Conservation (phyloP, 1,140 invertebrate species). For the Andricus grossulariae region DNA sequence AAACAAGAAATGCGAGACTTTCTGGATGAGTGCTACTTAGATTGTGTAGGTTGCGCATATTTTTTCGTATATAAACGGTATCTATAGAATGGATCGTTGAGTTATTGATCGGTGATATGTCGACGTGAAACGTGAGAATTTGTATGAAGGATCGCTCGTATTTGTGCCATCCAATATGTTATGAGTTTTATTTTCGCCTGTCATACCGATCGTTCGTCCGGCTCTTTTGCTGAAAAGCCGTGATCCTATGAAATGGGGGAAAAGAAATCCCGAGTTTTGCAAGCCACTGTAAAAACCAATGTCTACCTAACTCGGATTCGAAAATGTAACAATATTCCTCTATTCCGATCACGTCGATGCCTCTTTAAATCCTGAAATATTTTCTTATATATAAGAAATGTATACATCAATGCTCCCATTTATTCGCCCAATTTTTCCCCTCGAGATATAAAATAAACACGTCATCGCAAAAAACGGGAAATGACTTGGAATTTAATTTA, state of each 20-base stretch:
- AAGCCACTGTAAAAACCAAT: slow-evolving; percentile 26
- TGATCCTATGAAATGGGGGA: slow-evolving; percentile 26
- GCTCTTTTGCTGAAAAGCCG: slow-evolving; percentile 39
- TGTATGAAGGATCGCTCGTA: slow-evolving; percentile 51
- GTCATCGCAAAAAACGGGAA: too few relatives aligned
- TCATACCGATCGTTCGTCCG: slow-evolving; percentile 37
- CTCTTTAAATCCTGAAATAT: background rate
- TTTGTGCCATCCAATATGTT: slow-evolving; percentile 49
- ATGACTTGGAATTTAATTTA: too few relatives aligned
- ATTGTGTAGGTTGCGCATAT: background rate
- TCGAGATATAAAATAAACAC: too few relatives aligned
- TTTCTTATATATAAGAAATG: background rate
- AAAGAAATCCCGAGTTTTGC: slow-evolving; percentile 3
- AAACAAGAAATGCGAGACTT: slow-evolving; percentile 5
- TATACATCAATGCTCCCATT: background rate
- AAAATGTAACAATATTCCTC: slow-evolving; percentile 1
- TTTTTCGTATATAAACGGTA: slow-evolving; percentile 33
- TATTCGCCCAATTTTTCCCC: too few relatives aligned
- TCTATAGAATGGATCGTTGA: slow-evolving; percentile 42
- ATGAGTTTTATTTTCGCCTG: slow-evolving; percentile 45
- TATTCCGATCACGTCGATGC: background rate
- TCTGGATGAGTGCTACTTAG: background rate
- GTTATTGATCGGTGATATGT: slow-evolving; percentile 41
- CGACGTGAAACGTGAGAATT: slow-evolving; percentile 46
- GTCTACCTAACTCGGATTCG: slow-evolving; percentile 4